Evolutionary conservation across 2,797 vertebrate species (phyloP).

Genomic region (Sebastes baramenuke): DNA sequence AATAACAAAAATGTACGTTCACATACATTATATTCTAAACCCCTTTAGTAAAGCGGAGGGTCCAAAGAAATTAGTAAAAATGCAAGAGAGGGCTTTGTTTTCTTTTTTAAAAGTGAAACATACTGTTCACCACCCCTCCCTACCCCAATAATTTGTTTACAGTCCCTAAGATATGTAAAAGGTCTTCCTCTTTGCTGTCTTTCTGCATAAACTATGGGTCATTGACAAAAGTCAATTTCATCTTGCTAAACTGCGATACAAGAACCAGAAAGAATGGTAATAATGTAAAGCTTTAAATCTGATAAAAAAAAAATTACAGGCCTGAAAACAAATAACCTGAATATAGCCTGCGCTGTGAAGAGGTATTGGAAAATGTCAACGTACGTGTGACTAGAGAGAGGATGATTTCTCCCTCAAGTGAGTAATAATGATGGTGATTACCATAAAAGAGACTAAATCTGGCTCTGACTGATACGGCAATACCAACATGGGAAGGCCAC

Average conservation of each 20-base stretch:
- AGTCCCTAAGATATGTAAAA: neutral
- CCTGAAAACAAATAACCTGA: slow-evolving; percentile 50
- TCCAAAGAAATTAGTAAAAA: neutral
- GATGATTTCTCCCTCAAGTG: slow-evolving; percentile 39
- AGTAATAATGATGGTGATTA: slow-evolving; percentile 58
- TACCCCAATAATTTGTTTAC: neutral
- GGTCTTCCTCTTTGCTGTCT: neutral
- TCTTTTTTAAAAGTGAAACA: neutral
- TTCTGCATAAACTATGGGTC: neutral
- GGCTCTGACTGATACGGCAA: slow-evolving; percentile 46
- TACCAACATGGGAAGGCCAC: slow-evolving; percentile 18
- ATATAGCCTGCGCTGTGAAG: slow-evolving; percentile 10
- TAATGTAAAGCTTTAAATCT: slow-evolving; percentile 14
- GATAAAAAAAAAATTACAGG: slow-evolving; percentile 8
- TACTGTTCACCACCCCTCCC: neutral
- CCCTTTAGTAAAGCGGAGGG: neutral
- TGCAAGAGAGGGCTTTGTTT: neutral
- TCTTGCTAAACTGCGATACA: neutral
- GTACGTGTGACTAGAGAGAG: slow-evolving; percentile 5
- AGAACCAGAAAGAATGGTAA: slow-evolving; percentile 12
- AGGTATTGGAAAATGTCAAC: slow-evolving; percentile 61
- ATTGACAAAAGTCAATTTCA: neutral
- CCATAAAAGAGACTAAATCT: slow-evolving; percentile 49
- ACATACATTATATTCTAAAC: too few relatives aligned
- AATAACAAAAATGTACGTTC: neutral